phyloP scores from a whole-genome alignment of 2,113 vertebrate genomes.

The Enhydra lutris region DNA sequence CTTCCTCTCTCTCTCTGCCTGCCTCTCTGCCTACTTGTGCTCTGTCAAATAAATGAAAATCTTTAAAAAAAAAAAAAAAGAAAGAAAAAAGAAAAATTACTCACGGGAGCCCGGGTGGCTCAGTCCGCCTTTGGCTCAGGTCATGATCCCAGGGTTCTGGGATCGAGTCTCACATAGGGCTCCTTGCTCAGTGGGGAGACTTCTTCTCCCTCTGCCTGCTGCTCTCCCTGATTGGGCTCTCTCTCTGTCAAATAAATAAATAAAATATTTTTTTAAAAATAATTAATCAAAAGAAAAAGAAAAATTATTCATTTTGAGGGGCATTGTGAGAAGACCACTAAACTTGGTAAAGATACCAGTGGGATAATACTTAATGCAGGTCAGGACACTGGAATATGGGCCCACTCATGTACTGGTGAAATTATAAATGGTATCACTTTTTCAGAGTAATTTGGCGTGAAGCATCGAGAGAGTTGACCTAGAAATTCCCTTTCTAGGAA shows the following conservation, averaged over 20 bases:
- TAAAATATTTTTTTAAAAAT: too few species aligned
- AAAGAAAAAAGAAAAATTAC: slow-evolving; percentile 39
- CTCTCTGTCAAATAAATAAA: too few species aligned
- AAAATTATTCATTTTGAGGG: background rate
- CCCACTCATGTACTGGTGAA: background rate
- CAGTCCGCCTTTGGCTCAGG: too few species aligned
- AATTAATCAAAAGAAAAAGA: background rate
- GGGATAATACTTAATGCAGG: background rate
- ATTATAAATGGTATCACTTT: background rate
- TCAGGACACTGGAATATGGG: background rate
- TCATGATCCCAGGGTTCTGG: too few species aligned
- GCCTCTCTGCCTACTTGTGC: too few species aligned
- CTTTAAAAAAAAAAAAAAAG: too few species aligned
- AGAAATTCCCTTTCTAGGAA: background rate
- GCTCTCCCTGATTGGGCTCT: too few species aligned
- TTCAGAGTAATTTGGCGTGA: background rate
- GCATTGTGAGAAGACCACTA: background rate
- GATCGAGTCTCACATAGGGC: too few species aligned
- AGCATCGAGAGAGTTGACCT: background rate
- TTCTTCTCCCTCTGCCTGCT: too few species aligned
- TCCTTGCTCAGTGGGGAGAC: too few species aligned
- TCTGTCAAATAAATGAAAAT: too few species aligned
- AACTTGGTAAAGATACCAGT: background rate
- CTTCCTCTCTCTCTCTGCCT: too few species aligned
- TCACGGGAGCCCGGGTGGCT: background rate